Base-by-base conservation (phyloP, 1,140 invertebrate species). In the Panulirus ornatus region DNA sequence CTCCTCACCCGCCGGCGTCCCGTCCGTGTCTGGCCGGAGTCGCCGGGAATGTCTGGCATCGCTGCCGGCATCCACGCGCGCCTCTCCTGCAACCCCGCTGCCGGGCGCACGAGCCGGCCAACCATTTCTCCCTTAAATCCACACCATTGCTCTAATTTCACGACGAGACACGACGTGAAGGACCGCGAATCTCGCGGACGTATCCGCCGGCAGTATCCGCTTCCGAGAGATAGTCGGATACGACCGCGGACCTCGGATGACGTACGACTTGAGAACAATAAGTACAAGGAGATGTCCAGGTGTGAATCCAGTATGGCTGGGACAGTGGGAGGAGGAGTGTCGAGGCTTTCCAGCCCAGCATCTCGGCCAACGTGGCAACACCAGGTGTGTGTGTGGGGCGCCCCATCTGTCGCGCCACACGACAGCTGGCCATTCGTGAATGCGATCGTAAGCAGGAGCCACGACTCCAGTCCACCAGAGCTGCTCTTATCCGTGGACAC, bases 191-290 rank as follows among this genome's bases (percentile, higher is more conserved):
- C 19, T 58, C 14, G 3, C 19, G 0, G 0, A 58, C 11, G 0
- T 1, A 22, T 19, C 3, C 54, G 19, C 5, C n/a, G 3, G n/a
- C 3, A 16, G 16, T 1, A 19, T 14, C 14, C 14, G 3, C 1
- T 19, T 16, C 19, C 19, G 14, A 19, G 19, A 22, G 19, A 58
- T 58, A 58, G 1, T 16, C 11, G 54, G 3, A 1, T 0, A 22
- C 16, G 8, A 3, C 73, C 42, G 16, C 1, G 75, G 30, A 78
- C 6, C 19, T 47, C 22, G 44, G n/a, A 78, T n/a, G 44, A 78
- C 22, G 75, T 78, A 78, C 75, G 75, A 78, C n/a, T 78, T 27
- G 22, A 40, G 75, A 78, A 78, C 75, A 78, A 78, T 78, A 78
- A 78, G 16, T 44, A n/a, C 16, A 47, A n/a, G 75, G 44, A 78